These are phyloP conservation scores for Drosophila kikkawai DNA, from an alignment of 1,140 invertebrate species.

Conservation along the genomic window DNA sequence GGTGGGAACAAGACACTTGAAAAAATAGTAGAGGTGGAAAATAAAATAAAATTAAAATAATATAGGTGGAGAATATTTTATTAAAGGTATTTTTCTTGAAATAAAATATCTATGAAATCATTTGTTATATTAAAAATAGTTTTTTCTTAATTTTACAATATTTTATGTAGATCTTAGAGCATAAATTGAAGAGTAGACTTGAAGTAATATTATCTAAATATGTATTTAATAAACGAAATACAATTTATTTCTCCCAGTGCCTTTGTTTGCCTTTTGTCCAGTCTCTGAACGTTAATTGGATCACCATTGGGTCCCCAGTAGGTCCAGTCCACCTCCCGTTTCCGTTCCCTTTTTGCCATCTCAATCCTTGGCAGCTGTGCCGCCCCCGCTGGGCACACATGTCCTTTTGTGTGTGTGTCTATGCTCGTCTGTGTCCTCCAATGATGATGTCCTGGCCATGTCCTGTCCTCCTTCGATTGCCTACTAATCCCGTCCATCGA, in stretches of 20 bases:
- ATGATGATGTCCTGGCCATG: slow-evolving; percentile 8
- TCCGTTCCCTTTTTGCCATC: slow-evolving; percentile 18
- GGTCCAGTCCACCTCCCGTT: slow-evolving; percentile 30
- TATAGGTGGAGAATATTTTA: too few species aligned
- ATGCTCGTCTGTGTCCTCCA: slow-evolving; percentile 13
- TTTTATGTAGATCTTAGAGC: background rate
- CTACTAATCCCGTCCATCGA: slow-evolving; percentile 71
- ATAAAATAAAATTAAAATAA: background rate
- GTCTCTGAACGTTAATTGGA: slow-evolving; percentile 60
- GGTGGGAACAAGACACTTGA: background rate
- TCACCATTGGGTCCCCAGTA: slow-evolving; percentile 36
- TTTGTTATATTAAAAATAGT: too few species aligned
- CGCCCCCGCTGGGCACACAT: slow-evolving; percentile 71
- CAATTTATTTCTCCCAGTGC: background rate
- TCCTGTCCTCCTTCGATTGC: slow-evolving; percentile 55
- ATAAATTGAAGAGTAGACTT: background rate
- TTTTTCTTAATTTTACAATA: too few species aligned
- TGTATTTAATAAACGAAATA: background rate
- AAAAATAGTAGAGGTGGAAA: background rate
- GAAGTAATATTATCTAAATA: background rate
- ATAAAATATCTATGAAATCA: background rate
- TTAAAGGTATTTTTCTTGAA: background rate
- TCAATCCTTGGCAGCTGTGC: slow-evolving; percentile 57
- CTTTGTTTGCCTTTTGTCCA: slow-evolving; percentile 35
- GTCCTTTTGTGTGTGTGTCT: slow-evolving; percentile 29